Percentiles rank a stretch among this genome's conserved stretches.
Conservation (phyloP, 2,888 invertebrate species). For the Scrobipalpa atriplicella region DNA sequence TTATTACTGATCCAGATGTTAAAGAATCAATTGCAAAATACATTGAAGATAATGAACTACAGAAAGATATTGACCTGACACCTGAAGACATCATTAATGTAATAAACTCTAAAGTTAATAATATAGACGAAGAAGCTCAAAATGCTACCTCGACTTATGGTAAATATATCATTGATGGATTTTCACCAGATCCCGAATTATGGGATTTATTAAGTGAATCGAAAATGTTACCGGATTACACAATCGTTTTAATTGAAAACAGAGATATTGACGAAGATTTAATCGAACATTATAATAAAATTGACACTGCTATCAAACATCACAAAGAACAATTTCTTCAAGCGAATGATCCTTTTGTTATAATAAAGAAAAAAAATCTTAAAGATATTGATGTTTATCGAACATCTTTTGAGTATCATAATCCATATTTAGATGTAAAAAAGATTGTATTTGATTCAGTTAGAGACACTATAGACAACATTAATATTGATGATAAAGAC, state of each 20-base stretch:
- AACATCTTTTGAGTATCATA: background rate
- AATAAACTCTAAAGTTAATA: conserved; percentile 59
- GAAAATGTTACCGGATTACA: conserved; percentile 79
- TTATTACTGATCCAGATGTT: conserved; percentile 74
- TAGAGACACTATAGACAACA: conserved; percentile 43
- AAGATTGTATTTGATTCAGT: conserved; percentile 28
- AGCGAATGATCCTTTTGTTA: conserved; percentile 61
- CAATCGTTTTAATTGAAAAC: conserved; percentile 79
- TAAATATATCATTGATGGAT: conserved; percentile 84
- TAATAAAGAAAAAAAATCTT: conserved; percentile 48
- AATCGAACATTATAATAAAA: conserved; percentile 58
- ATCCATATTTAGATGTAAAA: background rate
- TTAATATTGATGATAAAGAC: conserved; percentile 33
- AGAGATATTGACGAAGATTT: conserved; percentile 65
- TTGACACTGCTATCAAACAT: conserved; percentile 55
- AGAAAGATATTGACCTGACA: conserved; percentile 68
- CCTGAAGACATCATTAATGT: conserved; percentile 69
- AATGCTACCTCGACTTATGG: conserved; percentile 59
- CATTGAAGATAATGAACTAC: conserved; percentile 64
- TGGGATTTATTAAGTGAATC: conserved; percentile 70
- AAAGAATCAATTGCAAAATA: conserved; percentile 60
- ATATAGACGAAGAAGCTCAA: conserved; percentile 59
- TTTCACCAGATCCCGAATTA: conserved; percentile 75
- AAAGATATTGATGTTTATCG: background rate
- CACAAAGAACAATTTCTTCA: conserved; percentile 54